phyloP scores from a whole-genome alignment of 2,797 vertebrate species.

The Ataeniobius toweri region DNA sequence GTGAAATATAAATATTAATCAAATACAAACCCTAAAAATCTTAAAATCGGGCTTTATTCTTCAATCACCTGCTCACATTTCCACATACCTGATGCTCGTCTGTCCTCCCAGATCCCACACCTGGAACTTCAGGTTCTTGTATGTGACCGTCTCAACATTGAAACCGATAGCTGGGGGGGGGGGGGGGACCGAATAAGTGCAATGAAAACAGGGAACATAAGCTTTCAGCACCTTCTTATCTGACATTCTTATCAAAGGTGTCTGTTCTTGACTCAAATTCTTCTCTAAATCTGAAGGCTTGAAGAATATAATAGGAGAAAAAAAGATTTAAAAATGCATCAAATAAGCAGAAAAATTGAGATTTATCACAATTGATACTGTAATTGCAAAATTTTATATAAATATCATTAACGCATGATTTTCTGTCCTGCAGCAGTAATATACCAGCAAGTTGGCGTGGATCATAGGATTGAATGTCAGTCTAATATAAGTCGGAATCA shows the following conservation, averaged over 20 bases:
- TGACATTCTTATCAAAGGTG: background rate
- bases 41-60: background rate
- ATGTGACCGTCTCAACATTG: slow-evolving; percentile 96
- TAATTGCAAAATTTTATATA: background rate
- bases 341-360: background rate
- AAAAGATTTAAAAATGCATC: background rate
- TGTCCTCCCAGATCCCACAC: slow-evolving; percentile 99
- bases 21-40: background rate
- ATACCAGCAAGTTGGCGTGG: background rate
- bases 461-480: no score
- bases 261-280: background rate
- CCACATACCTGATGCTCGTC: slow-evolving; percentile 93
- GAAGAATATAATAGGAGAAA: fast-evolving
- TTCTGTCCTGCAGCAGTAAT: background rate
- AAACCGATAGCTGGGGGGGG: slow-evolving; percentile 93
- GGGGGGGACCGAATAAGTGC: background rate
- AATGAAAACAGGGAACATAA: background rate
- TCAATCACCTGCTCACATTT: background rate
- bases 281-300: background rate
- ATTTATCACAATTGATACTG: no score
- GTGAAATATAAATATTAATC: background rate
- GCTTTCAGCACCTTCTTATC: background rate
- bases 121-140: slow-evolving; percentile 97
- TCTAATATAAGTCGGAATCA: background rate
- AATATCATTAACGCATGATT: background rate